Evolutionary conservation across 1,140 invertebrate species (phyloP).

Genomic region (Euura saliciscinereae): DNA sequence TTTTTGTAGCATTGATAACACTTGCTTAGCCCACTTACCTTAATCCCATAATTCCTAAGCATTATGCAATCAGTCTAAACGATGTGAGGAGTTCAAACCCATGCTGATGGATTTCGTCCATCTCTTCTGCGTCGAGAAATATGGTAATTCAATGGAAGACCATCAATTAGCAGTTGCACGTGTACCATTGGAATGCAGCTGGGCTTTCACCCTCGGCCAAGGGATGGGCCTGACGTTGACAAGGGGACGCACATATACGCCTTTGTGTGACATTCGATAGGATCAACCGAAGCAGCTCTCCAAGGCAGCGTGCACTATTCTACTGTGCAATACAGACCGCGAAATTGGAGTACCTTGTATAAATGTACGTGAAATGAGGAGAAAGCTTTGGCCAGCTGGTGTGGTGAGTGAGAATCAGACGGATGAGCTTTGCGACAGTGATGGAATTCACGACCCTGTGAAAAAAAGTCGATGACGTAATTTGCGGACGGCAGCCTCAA

Average conservation of each 20-base stretch:
- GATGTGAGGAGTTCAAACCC: too few species aligned
- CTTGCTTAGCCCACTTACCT: too few species aligned
- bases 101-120: too few species aligned
- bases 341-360: not conserved
- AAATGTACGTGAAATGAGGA: not conserved
- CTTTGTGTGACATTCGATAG: not conserved
- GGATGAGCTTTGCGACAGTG: not conserved
- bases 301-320: not conserved
- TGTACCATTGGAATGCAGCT: not conserved
- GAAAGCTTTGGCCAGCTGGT: not conserved
- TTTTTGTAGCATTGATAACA: too few species aligned
- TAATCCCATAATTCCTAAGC: too few species aligned
- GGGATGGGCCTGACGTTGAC: not conserved
- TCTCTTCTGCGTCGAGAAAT: too few species aligned
- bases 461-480: slow-evolving; percentile 2
- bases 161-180: not conserved
- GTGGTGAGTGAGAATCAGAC: not conserved
- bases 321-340: not conserved
- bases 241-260: not conserved
- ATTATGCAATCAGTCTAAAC: too few species aligned
- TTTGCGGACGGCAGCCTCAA: not conserved
- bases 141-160: not conserved
- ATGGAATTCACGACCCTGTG: not conserved
- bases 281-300: not conserved
- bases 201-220: not conserved